A percentile compares a stretch with the other conserved stretches of the same genome.
These are phyloP conservation scores for Petroica traversi DNA, from an alignment of 2,113 vertebrate species.

Conservation along the genomic window DNA sequence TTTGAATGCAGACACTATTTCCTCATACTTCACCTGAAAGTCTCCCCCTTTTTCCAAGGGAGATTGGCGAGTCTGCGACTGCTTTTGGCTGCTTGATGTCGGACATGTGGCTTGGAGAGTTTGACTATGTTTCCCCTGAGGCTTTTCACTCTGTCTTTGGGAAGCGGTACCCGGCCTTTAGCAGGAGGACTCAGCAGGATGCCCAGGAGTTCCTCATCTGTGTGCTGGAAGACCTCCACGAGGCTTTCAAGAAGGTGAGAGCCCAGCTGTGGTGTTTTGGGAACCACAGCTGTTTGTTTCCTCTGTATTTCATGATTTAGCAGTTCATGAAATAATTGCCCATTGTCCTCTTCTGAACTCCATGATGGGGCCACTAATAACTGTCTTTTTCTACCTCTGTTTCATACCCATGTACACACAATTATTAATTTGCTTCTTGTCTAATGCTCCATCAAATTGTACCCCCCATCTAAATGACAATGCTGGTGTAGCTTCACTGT, in stretches of 20 bases:
- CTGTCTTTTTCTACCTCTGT: not conserved
- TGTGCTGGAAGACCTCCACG: conserved; percentile 81
- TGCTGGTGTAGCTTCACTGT: not conserved
- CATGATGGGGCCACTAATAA: not conserved
- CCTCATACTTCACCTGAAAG: not conserved
- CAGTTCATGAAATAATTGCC: not conserved
- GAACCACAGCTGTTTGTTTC: not conserved
- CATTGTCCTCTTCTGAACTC: not conserved
- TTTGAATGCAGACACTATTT: not conserved
- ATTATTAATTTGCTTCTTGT: not conserved
- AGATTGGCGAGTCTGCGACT: conserved; percentile 52
- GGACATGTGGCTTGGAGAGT: conserved; percentile 80
- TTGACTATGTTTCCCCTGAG: conserved; percentile 70
- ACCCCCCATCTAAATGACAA: not conserved
- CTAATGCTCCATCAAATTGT: not conserved
- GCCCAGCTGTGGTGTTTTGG: not conserved
- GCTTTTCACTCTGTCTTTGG: conserved; percentile 70
- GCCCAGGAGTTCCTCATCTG: conserved; percentile 86
- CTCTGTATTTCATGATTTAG: not conserved
- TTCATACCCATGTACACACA: not conserved
- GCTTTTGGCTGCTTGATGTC: conserved; percentile 79
- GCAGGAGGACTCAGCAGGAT: conserved; percentile 80
- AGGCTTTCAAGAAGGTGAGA: conserved; percentile 80
- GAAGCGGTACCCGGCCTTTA: conserved; percentile 75
- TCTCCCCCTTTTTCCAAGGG: not conserved